Evolutionary conservation across 2,888 invertebrate genomes (phyloP), one percentile per base, ranked within the genome.

Genomic region (Agonopterix arenella): DNA sequence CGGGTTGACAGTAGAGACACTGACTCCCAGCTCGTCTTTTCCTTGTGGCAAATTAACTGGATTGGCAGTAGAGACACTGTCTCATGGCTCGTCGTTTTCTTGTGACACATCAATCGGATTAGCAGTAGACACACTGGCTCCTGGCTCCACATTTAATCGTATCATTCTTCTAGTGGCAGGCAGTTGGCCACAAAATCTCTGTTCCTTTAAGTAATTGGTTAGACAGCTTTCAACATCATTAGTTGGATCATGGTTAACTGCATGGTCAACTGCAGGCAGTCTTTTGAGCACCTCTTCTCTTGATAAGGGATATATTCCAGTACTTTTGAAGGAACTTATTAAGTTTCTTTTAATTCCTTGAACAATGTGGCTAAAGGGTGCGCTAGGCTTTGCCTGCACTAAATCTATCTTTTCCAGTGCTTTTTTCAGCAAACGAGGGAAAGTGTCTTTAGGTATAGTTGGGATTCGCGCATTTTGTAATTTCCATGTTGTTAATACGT

Each of bases 181-280:
- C 47, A 46, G 13, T 44, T 48, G 11, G 8, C 11, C 43, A 8
- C 49, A 48, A 40, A 36, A 53, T 37, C 55, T 43, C 44, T 51
- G 53, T 45, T 51, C 53, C 53, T 37, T 48, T 47, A 48, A 55
- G 49, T 48, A 55, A 1, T 51, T 40, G 37, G 49, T 55, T 38
- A 55, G 41, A 0, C 44, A 40, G 36, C 52, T 49, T 48, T 44
- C 18, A 41, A 54, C 44, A 36, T 47, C 50, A 13, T 47, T 40
- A 44, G 50, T 50, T 46, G 47, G 45, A 42, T 45, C 37, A 47
- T 45, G 47, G n/a, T 48, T 13, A 13, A 13, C 13, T 13, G 13
- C 13, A 13, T 13, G 13, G 13, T 13, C 13, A 13, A 13, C 45
- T 2, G 37, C 43, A 36, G 47, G 49, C 44, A 52, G 11, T 49